phyloP scores from a whole-genome alignment of 2,113 vertebrate species.

The Colaptes auratus region DNA sequence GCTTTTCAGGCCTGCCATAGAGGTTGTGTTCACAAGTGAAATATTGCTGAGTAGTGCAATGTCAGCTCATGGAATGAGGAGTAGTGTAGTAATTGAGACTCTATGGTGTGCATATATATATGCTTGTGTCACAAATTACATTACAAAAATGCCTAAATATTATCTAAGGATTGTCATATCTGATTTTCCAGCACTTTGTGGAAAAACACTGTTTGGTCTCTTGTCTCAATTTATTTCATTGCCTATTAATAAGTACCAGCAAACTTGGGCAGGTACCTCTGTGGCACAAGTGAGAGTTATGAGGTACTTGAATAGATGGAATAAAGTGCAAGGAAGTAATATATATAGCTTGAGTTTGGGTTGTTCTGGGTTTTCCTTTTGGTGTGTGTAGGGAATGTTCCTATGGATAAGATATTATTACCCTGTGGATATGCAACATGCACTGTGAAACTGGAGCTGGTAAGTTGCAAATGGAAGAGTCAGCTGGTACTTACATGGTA shows the following conservation, averaged over 20 bases:
- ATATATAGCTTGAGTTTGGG: not conserved
- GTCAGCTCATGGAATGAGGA: not conserved
- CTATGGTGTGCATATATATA: not conserved
- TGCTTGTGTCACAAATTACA: not conserved
- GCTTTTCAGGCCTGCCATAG: not conserved
- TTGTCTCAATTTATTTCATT: not conserved
- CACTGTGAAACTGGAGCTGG: not conserved
- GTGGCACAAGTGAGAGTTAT: not conserved
- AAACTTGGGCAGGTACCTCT: not conserved
- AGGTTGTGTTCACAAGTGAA: not conserved
- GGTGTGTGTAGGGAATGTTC: not conserved
- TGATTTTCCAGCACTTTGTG: not conserved
- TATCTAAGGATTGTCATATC: not conserved
- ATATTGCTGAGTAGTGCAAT: not conserved
- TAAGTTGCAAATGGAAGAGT: not conserved
- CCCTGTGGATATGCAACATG: not conserved
- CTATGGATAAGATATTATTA: not conserved
- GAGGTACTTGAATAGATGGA: not conserved
- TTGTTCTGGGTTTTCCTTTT: too few species aligned
- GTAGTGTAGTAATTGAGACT: not conserved
- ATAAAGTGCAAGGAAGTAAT: not conserved
- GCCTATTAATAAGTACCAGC: not conserved
- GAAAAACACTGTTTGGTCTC: not conserved
- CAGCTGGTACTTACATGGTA: not conserved
- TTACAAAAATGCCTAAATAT: not conserved